Evolutionary conservation across 2,888 invertebrate genomes (phyloP), one percentile per base, ranked within the genome.

Genomic region (Drosophila suboccidentalis): DNA sequence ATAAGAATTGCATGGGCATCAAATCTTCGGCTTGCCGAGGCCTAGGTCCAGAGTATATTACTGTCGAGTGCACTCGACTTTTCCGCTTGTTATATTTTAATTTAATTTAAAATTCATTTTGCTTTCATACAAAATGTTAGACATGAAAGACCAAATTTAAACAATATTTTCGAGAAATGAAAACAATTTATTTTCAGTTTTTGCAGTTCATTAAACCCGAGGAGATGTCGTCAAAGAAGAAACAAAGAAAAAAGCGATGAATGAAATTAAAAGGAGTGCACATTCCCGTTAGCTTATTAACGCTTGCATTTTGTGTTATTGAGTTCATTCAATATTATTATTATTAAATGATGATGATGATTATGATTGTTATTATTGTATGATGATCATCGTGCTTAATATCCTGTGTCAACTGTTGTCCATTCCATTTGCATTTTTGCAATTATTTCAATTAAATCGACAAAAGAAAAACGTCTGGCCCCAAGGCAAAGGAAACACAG

Each of bases 361-460:
- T 49, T 10, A 46, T 38, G 8, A 29, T 38, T 43, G 32, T 53
- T 36, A 46, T 54, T 41, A 17, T 41, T 41, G 39, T 41, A 43
- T 17, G 57, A 65, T 76, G 47, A 72, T 68, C 38, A 58, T 51
- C 47, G 43, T 57, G 74, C 63, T 84, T 85, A 87, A 87, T 87
- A 85, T 84, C 82, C 87, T 87, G 78, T 87, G 84, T 86, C 88
- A 87, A 86, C 86, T 87, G 78, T 72, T 71, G 84, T 78, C 74
- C 81, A 76, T 88, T 70, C 70, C 80, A 88, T 87, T 86, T 86
- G 84, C 89, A 88, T 86, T 87, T 87, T 87, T 80, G 80, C 86
- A 88, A 86, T 86, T 88, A 86, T 86, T 86, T 88, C 89, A 86
- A 86, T 86, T 86, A 86, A 86, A 88, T 78, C 71, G 84, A 88